Evolutionary conservation across 2,113 vertebrate genomes (phyloP).

Genomic region (Tauraco erythrolophus): DNA sequence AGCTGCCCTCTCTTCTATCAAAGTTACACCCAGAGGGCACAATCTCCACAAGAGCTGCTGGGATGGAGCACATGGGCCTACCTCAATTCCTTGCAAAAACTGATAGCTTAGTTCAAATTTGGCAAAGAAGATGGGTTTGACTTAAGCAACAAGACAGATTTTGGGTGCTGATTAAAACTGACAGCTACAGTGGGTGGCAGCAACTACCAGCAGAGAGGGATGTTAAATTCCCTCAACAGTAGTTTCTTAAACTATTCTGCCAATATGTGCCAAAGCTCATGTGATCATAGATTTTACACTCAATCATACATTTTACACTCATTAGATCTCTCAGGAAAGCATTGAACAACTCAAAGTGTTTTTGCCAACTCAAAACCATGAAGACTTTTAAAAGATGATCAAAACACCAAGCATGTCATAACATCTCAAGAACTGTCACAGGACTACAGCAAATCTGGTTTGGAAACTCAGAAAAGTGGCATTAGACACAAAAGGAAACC

Average conservation of each 20-base stretch:
- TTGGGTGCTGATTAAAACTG: not conserved
- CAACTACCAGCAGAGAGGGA: not conserved
- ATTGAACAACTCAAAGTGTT: not conserved
- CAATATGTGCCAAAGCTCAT: not conserved
- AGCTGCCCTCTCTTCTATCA: not conserved
- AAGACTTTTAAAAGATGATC: not conserved
- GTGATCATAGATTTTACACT: not conserved
- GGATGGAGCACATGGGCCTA: not conserved
- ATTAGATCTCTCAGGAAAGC: not conserved
- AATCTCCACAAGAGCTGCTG: not conserved
- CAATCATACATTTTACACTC: not conserved
- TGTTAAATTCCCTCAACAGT: not conserved
- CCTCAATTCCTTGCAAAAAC: not conserved
- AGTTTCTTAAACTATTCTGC: not conserved
- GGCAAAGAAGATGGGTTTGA: not conserved
- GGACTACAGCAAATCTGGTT: not conserved
- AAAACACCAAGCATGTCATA: not conserved
- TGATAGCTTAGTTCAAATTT: not conserved
- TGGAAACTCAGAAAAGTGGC: not conserved
- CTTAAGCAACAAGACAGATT: not conserved
- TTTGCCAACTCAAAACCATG: not conserved
- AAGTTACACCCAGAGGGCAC: not conserved
- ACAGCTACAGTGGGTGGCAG: not conserved
- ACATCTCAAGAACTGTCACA: not conserved
- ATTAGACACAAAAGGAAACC: not conserved